Evolutionary conservation across 2,797 vertebrate species (phyloP), one percentile per base, ranked within the genome.

Genomic region (Gymnocypris eckloni): DNA sequence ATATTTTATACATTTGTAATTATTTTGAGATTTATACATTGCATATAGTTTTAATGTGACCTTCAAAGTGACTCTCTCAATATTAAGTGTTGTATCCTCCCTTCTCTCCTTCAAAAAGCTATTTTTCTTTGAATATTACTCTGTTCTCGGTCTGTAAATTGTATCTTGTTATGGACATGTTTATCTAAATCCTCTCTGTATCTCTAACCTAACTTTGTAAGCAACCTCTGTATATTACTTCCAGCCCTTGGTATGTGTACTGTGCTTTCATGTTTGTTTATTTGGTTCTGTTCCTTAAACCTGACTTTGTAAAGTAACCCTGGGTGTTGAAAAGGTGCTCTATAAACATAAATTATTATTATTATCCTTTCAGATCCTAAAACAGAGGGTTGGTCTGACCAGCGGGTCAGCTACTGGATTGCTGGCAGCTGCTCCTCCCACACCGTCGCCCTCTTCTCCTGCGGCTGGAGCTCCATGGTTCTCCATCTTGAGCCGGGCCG

Each of bases 351-450:
- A 61, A 61, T 45, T 6, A 45, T 3, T 6, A 45, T 11, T 12
- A 61, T 61, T 20, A 8, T 89, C 50, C 75, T 48, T 16, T 79
- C 80, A 92, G 91, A 81, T 87, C 16, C 75, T 91, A 69, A 89
- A 72, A 10, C 80, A 90, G 81, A 87, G 61, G 41, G 86, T 89
- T 73, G 52, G 77, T 43, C 85, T 90, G 75, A 69, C 37, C 18
- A 25, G 48, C 1, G 39, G 78, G n/a, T 33, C 56, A 41, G 12
- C 83, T 18, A 45, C 76, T 50, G 79, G 81, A 56, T 61, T 77
- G 54, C 86, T 70, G 45, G 72, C 61, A 10, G 52, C 52, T 4
- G 84, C 79, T 66, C 86, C 73, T 13, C 77, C 87, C 6, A 81
- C 88, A 45, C 86, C 89, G 2, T 87, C 91, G 2, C 84, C 88